phyloP scores from a whole-genome alignment of 2,888 invertebrate genomes.

The Syritta pipiens region DNA sequence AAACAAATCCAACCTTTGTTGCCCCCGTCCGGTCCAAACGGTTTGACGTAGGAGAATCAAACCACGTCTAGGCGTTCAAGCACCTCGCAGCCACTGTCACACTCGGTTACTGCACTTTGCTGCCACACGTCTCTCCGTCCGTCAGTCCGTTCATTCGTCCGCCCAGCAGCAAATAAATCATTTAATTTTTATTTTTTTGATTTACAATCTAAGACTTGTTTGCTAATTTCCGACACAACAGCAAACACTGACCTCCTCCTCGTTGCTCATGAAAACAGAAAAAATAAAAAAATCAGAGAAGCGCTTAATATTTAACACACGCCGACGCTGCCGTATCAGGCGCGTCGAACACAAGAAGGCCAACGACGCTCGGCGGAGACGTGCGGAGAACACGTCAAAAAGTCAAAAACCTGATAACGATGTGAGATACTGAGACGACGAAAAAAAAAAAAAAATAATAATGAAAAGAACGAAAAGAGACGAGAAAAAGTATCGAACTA shows the following conservation, averaged over 20 bases:
- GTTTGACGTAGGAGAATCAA: too few relatives aligned
- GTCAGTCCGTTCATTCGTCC: too few relatives aligned
- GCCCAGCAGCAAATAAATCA: conserved; percentile 1
- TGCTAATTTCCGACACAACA: conserved; percentile 3
- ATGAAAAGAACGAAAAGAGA: background rate
- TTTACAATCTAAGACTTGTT: background rate
- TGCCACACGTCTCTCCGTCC: too few relatives aligned
- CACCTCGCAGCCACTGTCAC: background rate
- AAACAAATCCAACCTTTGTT: too few relatives aligned
- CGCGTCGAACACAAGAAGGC: background rate
- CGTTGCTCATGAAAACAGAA: background rate
- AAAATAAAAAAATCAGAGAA: background rate
- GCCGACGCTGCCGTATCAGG: conserved; percentile 37
- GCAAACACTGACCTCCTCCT: conserved; percentile 9
- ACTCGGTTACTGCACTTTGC: conserved; percentile 17
- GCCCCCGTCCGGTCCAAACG: too few relatives aligned
- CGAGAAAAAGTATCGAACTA: background rate
- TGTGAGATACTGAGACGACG: conserved; percentile 12
- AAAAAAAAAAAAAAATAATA: background rate
- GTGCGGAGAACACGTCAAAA: conserved; percentile 1
- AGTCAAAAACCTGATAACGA: conserved; percentile 58
- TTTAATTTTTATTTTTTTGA: background rate
- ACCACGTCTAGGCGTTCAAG: too few relatives aligned
- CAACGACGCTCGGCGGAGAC: too few relatives aligned
- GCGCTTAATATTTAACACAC: conserved; percentile 38